phyloP scores from a whole-genome alignment of 2,113 vertebrate species.

The Urocitellus parryii region DNA sequence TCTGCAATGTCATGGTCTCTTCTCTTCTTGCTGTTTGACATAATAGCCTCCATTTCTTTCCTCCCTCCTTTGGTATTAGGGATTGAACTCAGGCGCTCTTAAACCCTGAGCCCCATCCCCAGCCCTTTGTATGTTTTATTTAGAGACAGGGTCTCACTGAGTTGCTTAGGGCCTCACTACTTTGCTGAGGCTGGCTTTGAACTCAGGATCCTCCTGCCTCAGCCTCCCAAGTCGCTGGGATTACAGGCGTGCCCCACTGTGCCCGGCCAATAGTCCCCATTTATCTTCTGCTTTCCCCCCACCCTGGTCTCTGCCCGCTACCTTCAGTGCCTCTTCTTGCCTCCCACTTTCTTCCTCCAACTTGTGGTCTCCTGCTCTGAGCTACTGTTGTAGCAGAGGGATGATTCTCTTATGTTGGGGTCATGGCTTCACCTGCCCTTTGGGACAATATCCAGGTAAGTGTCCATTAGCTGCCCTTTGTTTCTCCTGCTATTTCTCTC shows the following conservation, averaged over 20 bases:
- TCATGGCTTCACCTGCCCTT: neutral
- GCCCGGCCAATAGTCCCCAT: no score
- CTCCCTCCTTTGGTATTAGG: no score
- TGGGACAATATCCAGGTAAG: neutral
- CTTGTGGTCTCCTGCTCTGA: neutral
- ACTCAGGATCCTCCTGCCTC: no score
- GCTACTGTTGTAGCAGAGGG: neutral
- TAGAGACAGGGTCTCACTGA: no score
- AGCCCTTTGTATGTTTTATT: no score
- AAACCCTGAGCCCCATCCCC: no score
- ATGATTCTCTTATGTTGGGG: neutral
- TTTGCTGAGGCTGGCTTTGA: no score
- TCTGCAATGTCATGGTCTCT: rapidly evolving
- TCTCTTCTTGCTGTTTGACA: neutral
- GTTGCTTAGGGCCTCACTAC: no score
- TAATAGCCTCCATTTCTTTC: neutral
- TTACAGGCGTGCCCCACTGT: no score
- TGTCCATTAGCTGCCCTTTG: no score
- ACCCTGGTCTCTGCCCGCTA: neutral
- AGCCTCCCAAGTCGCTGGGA: no score
- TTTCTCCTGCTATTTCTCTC: neutral
- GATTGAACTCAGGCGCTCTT: no score
- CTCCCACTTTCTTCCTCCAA: neutral
- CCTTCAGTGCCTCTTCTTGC: neutral
- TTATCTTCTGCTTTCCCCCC: neutral